Evolutionary conservation across 2,888 invertebrate genomes (phyloP), one percentile per base, ranked within the genome.

Genomic region (Meteorus colon): DNA sequence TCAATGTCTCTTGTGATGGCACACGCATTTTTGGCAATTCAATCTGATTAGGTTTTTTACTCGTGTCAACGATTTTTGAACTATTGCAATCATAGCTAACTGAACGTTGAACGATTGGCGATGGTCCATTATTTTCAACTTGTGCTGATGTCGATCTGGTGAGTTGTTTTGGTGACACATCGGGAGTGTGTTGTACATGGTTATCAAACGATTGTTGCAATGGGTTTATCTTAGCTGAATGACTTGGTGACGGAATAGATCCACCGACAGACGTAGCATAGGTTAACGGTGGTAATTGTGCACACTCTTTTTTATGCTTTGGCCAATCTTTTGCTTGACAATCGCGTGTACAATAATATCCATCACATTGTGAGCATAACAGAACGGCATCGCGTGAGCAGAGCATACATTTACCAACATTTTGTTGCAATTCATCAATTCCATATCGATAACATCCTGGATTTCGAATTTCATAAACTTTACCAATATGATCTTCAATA

Each of bases 321-420:
- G 83, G 75, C 89, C 89, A 89, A 78, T 89, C 87, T 10, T 34
- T 19, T 5, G 76, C 10, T 78, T 89, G 89, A 66, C 89, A 89
- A 0, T 68, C 37, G 69, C 74, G 80, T 51, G 82, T 83, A 62
- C 89, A 89, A 73, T 89, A 89, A 76, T 81, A 86, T 4, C 77
- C 81, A 8, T 45, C 62, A 68, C 88, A 88, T 16, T 34, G 78
- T 19, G 79, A 74, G 67, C 89, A 89, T 27, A 68, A 79, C 6
- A 77, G 77, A 31, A 77, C 63, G 19, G 83, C 79, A 19, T 79
- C 69, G 19, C 70, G 71, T 1, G 67, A 45, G 37, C 83, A 83
- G 31, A 72, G 45, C 41, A 75, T 71, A 34, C 83, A 83, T 16
- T 79, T 77, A 4, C 85, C 84, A 59, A 81, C 67, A 8, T 74